phyloP scores from a whole-genome alignment of 2,888 invertebrate genomes.

The Chirona hameri region DNA sequence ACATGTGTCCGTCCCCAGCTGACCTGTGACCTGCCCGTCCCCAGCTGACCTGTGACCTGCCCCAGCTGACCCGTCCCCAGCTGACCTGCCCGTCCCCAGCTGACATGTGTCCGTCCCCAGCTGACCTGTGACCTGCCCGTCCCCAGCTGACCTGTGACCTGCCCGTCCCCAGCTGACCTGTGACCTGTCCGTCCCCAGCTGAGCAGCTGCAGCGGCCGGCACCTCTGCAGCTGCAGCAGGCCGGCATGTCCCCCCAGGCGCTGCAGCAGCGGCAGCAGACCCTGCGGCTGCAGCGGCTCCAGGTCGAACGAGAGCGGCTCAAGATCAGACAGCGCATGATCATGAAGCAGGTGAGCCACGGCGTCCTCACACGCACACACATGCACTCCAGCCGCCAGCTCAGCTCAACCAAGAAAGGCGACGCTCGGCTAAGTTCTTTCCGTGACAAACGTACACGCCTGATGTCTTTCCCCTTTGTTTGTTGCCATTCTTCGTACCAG shows the following conservation, averaged over 20 bases:
- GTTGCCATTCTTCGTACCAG: too few species aligned
- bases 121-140: neutral
- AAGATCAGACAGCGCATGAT: conserved; percentile 87
- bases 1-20: too few species aligned
- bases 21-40: neutral
- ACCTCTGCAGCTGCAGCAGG: conserved; percentile 53
- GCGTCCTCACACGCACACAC: neutral
- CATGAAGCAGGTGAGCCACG: conserved; percentile 65
- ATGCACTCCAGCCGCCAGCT: too few species aligned
- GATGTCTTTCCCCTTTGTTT: too few species aligned
- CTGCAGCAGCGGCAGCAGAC: conserved; percentile 42
- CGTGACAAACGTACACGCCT: too few species aligned
- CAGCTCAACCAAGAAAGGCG: too few species aligned
- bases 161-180: neutral
- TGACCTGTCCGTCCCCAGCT: conserved; percentile 45
- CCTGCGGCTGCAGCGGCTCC: conserved; percentile 72
- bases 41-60: neutral
- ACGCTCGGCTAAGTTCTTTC: too few species aligned
- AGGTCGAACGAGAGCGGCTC: conserved; percentile 81
- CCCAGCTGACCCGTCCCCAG: neutral
- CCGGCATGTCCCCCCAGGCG: conserved; percentile 55
- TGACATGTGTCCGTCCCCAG: neutral
- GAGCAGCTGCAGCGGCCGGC: conserved; percentile 56
- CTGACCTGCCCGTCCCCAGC: neutral
- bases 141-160: neutral